Evolutionary conservation across 30 jellyfish, hydroid and myxozoan species (phyloP), one percentile per base, ranked within the genome.

Genomic region (Hydra vulgaris): DNA sequence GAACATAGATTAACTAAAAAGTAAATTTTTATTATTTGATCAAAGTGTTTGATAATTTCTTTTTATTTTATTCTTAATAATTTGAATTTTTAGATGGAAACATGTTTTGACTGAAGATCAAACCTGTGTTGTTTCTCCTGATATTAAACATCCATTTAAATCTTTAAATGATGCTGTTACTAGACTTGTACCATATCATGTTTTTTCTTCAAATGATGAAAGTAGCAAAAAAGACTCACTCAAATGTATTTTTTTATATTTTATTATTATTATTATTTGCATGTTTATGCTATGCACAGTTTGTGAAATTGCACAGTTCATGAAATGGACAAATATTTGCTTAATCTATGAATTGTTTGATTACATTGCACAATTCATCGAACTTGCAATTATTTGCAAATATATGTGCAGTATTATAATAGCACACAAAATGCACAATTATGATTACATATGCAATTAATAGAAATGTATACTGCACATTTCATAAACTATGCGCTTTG

Each of bases 181-280:
- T 18, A 79, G 95, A 26, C 92, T 89, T 0, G 73, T 89, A 26
- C 96, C 96, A 70, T 89, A 84, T 81, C 96, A 89, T 77, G 23
- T 89, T 18, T 75, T 26, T 27, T 5, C 5, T 40, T 3, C 61
- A 40, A 40, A 40, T 40, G 61, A 40, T 40, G 61, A 40, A 40
- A 40, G 61, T 40, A 40, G 12, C 61, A 40, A 40, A 40, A 40
- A 40, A 40, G 61, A 40, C 61, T 40, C 61, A 40, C 61, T 40
- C 8, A 40, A 40, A 12, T 40, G 61, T 40, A 40, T 40, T 40
- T 40, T 40, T 40, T 40, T 3, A 5, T 40, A 3, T 5, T 40
- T 12, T 40, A 3, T 40, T 40, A 40, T 12, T 3, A 40, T 40
- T 3, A 40, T 40, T 40, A 40, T 40, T 12, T 40, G 61, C 5